Base-by-base conservation (phyloP, 2,113 vertebrate species). In the Meriones unguiculatus region DNA sequence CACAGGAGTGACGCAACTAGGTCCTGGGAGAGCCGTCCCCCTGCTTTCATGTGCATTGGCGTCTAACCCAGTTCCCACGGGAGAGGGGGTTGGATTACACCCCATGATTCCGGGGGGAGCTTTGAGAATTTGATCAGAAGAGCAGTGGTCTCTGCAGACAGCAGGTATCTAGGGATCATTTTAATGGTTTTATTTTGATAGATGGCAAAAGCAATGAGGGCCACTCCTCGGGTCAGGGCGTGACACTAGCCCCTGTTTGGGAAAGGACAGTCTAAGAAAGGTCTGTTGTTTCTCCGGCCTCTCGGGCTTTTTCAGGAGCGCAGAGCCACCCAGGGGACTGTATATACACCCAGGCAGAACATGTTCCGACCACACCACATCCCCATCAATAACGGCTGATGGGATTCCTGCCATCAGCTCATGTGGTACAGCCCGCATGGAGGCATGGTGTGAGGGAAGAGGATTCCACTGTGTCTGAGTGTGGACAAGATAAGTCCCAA, bases 101-200 rank as follows among this genome's bases (percentile, higher is more conserved):
- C 87, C 57, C 75, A 89, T 0, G 0, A 2, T 92, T 90, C 72
- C 10, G 85, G 87, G 78, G 65, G 77, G 54, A 14, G 78, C 93
- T 97, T 97, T 93, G 8, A 13, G 85, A 96, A 87, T 14, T 93
- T 96, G 96, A 97, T 78, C 93, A 86, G 91, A 81, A 57, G 77
- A 92, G 70, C 0, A 50, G 75, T 93, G 98, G 97, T 97, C 97
- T 98, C 96, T 95, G 97, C 12, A 80, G 30, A 65, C 75, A 67
- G 92, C 73, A 89, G 85, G 5, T 46, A n/a, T 2, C 0, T 67
- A 35, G 22, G 57, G 30, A 93, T 94, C 70, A 84, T 81, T 87
- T 80, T 69, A 0, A 18, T 24, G 52, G 54, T 32, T 95, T 75
- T 85, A 2, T 2, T 89, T 12, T 50, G 46, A 81, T 76, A 92